Conservation (phyloP, 2,113 vertebrate genomes). For the Prionailurus viverrinus region DNA sequence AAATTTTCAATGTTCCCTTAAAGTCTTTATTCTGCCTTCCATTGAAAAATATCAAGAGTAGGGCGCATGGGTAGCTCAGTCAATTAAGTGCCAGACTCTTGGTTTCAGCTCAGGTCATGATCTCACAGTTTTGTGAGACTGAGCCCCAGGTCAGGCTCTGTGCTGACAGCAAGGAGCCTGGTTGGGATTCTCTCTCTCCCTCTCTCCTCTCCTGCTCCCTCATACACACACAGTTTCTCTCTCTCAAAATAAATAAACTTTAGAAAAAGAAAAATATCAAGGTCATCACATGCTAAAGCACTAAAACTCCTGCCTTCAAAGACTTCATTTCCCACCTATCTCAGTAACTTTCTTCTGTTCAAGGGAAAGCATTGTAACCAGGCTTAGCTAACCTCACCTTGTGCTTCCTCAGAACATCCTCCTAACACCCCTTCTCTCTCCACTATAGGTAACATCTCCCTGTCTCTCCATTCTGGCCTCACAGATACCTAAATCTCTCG, state of each 20-base stretch:
- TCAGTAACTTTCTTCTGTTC: background rate
- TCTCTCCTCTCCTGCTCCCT: no score
- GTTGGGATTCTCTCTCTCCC: no score
- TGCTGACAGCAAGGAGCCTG: no score
- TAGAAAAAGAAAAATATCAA: background rate
- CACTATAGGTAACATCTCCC: background rate
- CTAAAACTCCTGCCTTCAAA: background rate
- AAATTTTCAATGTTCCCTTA: background rate
- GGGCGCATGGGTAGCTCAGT: no score
- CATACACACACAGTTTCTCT: no score
- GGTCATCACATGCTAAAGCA: background rate
- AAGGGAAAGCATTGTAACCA: background rate
- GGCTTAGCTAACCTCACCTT: background rate
- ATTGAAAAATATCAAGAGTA: background rate
- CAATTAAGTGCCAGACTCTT: no score
- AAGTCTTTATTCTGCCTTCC: background rate
- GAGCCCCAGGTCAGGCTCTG: no score
- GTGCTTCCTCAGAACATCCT: background rate
- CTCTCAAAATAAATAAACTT: no score
- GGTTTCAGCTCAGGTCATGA: no score
- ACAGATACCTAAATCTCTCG: background rate
- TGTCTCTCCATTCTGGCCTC: background rate
- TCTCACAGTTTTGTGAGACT: no score
- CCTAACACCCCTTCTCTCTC: background rate
- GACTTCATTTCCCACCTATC: background rate